Base-by-base conservation (phyloP, 2,888 invertebrate genomes). In the Lycaena phlaeas region DNA sequence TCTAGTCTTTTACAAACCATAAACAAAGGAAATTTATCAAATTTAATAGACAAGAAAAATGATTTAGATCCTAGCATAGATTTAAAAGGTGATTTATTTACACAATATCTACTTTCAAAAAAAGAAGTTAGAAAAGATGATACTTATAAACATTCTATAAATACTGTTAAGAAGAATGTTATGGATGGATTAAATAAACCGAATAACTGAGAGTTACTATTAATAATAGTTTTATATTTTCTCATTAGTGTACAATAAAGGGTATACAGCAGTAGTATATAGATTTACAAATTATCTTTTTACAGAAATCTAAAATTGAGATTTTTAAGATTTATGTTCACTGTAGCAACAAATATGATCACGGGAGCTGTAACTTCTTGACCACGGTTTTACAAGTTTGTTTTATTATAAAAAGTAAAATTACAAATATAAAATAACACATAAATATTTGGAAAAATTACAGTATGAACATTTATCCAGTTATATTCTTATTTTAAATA, bases 81-180 rank as follows among this genome's bases (percentile, higher is more conserved):
- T 22, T 3, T 22, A 22, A 22, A 22, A 22, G 22, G 68, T 29
- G 71, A 75, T 50, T 47, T 61, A 7, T 75, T 78, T 45, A 61
- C 72, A 1, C 69, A 72, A 45, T 75, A 75, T 41, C 57, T 78
- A 27, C 60, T 71, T 48, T 65, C 70, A 1, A 71, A 71, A 48
- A 54, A 60, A 31, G 60, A 64, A 14, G 6, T 22, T 7, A 22
- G 9, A 9, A 34, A 12, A 9, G 22, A 22, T 22, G 22, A 22
- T 5, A 22, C 5, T 7, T 22, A n/a, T n/a, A n/a, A 7, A 22
- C 22, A 22, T 7, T 6, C 3, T 22, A 22, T 2, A 22, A 22
- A 22, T 5, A 22, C n/a, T n/a, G n/a, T 22, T 3, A 22, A 22
- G 2, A 22, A 22, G 9, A 7, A 22, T 22, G 22, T 9, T 3